A percentile compares a stretch with the other conserved stretches of the same genome.
phyloP scores from a whole-genome alignment of 2,888 invertebrate genomes.

The Agonopterix subpropinquella region DNA sequence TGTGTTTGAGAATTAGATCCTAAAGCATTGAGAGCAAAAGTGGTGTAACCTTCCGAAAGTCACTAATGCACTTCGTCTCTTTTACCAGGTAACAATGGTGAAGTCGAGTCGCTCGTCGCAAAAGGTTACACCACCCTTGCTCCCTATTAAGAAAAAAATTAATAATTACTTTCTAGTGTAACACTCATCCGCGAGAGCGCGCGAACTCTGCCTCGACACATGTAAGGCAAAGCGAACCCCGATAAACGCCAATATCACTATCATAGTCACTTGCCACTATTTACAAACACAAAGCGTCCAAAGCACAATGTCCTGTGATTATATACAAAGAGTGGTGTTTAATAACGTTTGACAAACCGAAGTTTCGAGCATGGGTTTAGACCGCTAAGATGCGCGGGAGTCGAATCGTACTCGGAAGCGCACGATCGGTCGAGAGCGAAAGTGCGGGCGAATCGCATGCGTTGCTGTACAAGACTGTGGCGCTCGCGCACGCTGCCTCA shows the following conservation, averaged over 20 bases:
- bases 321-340: not conserved
- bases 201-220: constrained; percentile 64
- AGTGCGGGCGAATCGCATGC: constrained; percentile 56
- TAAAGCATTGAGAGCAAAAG: not conserved
- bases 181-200: constrained; percentile 66
- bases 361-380: not conserved
- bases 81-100: too few relatives aligned
- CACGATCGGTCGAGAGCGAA: constrained; percentile 51
- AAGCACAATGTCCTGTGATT: not conserved
- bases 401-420: not conserved
- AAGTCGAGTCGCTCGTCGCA: too few relatives aligned
- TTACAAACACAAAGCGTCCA: constrained; percentile 5
- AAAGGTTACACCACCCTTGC: too few relatives aligned
- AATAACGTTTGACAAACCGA: constrained; percentile 2
- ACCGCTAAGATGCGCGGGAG: not conserved
- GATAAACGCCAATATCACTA: constrained; percentile 65
- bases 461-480: constrained; percentile 55
- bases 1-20: not conserved
- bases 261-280: constrained; percentile 46
- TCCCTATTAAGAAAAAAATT: not conserved
- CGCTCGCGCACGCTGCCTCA: constrained; percentile 14
- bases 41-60: too few relatives aligned
- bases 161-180: constrained; percentile 65
- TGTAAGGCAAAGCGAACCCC: constrained; percentile 64
- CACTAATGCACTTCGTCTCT: too few relatives aligned